Base-by-base conservation (phyloP, 2,888 invertebrate genomes). In the Metacarcinus magister region DNA sequence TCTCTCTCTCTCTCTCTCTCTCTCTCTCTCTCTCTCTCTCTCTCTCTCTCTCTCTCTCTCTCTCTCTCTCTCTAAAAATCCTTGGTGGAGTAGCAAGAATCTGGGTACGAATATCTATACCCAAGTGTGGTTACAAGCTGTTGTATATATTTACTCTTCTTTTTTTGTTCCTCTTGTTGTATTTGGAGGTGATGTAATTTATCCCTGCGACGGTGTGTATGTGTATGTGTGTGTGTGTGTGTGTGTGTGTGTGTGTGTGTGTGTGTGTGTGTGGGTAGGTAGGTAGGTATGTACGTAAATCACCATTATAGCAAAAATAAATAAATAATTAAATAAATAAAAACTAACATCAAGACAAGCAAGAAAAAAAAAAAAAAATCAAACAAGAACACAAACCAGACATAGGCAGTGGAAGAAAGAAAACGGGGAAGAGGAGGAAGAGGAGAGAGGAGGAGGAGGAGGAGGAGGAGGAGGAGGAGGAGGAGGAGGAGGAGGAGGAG, bases 21-120 rank as follows among this genome's bases (percentile, higher is more conserved):
- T 82, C 82, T 82, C 32, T 82, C 32, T 82, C 82, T 82, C 82
- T 82, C 82, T 82, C 82, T 82, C 92, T 92, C 92, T 92, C 92
- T 92, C 92, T 92, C 92, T 92, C 92, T 92, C 92, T 92, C 92
- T 92, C 92, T 92, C 92, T 92, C 92, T 92, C 92, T 92, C 46
- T 44, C 82, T 32, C 82, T 32, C 82, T 13, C 32, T 13, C 32
- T 13, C 32, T 10, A 54, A 54, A 54, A 54, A 54, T 13, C 54
- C 54, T 54, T 54, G 13, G 19, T 19, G 54, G 54, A 13, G 54
- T 39, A 90, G 19, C 44, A 46, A 44, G 44, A 48, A 91, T 28
- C 28, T 46, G 48, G 48, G 48, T 91, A 91, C 46, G 48, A 44
- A 91, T 91, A 91, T 82, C 23, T 82, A 82, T 32, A 82, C 32